Evolutionary conservation across 2,888 invertebrate species (phyloP), one percentile per base, ranked within the genome.

Genomic region (Epinotia brunnichana): DNA sequence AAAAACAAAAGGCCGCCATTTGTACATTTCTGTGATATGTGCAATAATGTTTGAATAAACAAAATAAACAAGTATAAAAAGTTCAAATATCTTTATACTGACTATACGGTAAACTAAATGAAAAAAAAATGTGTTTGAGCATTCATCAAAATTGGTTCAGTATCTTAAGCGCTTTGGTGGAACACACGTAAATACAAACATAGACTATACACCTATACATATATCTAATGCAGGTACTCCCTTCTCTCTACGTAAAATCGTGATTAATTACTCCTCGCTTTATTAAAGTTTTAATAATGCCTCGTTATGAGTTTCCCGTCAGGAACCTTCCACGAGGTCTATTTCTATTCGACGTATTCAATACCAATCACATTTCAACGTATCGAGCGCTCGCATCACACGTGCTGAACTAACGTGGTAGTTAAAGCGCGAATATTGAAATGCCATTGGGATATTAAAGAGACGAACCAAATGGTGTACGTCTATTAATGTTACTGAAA

Each of bases 201-300:
- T n/a, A n/a, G n/a, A n/a, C n/a, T n/a, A n/a, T n/a, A n/a, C n/a
- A n/a, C n/a, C n/a, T n/a, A 51, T 2, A 9, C 1, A 17, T 51
- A 53, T 9, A 2, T 53, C 10, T 19, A 53, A 48, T 62, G 62
- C 29, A 24, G 62, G 48, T 62, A 62, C 29, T 61, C 48, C 29
- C 11, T 48, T 48, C 41, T 48, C 0, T 17, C 24, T 44, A 48
- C 3, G 7, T 62, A 39, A 39, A 54, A 5, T 17, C 54, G 9
- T 66, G 41, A 66, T 66, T 66, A 56, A 66, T 66, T 56, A 56
- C 54, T n/a, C 13, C 21, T 21, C 53, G 51, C 64, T 66, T 66
- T 66, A 66, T 66, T 66, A 66, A 66, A 41, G 41, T 54, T 66
- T 66, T 66, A 66, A 66, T 66, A 66, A 66, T 56, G 54, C 21